Base-by-base conservation (phyloP, 1,140 invertebrate genomes). In the Sitodiplosis mosellana region DNA sequence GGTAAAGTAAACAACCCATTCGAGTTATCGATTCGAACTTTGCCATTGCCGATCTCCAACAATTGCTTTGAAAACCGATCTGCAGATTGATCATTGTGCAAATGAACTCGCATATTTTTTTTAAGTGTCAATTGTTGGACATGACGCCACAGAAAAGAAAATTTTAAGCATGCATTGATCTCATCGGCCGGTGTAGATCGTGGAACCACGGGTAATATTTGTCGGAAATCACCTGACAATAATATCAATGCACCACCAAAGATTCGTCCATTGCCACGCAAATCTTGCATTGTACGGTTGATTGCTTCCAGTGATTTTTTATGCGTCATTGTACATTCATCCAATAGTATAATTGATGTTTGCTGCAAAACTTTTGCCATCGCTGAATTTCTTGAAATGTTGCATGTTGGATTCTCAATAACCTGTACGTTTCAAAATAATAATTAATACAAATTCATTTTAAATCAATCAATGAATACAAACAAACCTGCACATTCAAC, bases 221-320 rank as follows among this genome's bases (percentile, higher is more conserved):
- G 67, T 43, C 67, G 49, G 54, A 72, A 74, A 59, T 73, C 66
- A 36, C 69, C 68, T 49, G 63, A 53, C 19, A 69, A 53, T 46
- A 69, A 48, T 53, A 72, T 50, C 20, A 64, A 54, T 45, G 53
- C 49, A 15, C 48, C 56, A 48, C 63, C 64, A 52, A 53, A 61
- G 46, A 48, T 47, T 34, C 36, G 44, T 33, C 38, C 11, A 48
- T 58, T 53, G 20, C 51, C 47, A 8, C 52, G 53, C 12, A 66
- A 44, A 59, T 67, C 59, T 59, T 59, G 45, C 22, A 66, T 52
- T 36, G 55, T 59, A 52, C 58, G 48, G 51, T 69, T 49, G 14
- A 70, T 52, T 45, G 58, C 59, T 52, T 66, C 60, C 14, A 62
- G 19, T 36, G 50, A 45, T 48, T 50, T 53, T 54, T 64, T 63